A percentile compares a stretch with the other conserved stretches of the same genome.
Evolutionary conservation across 2,113 vertebrate species (phyloP).

Genomic region (Dipodomys stephensi): DNA sequence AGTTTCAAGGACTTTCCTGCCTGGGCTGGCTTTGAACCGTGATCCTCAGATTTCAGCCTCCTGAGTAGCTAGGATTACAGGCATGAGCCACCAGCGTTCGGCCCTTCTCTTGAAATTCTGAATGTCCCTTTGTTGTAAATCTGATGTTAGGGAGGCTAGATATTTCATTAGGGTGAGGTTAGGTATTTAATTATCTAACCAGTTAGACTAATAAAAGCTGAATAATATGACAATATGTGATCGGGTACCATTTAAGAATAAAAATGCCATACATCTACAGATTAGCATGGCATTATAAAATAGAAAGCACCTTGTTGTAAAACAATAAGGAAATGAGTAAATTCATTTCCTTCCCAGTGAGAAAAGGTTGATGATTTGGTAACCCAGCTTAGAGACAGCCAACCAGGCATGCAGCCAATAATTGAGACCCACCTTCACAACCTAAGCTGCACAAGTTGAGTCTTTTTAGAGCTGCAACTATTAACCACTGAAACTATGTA

Average conservation of each 20-base stretch:
- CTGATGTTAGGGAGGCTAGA: too few relatives aligned
- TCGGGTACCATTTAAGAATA: not conserved
- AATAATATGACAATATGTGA: not conserved
- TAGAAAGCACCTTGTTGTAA: not conserved
- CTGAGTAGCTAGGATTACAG: too few relatives aligned
- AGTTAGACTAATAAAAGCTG: not conserved
- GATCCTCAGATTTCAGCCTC: too few relatives aligned
- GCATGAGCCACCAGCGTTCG: too few relatives aligned
- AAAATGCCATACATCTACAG: not conserved
- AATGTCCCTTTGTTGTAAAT: too few relatives aligned
- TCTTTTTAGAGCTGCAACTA: not conserved
- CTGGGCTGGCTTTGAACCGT: too few relatives aligned
- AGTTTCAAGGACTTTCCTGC: too few relatives aligned
- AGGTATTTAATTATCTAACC: too few relatives aligned
- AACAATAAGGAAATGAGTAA: slow-evolving; percentile 3
- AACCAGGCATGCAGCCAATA: not conserved
- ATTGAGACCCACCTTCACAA: not conserved
- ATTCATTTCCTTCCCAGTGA: not conserved
- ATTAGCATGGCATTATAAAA: not conserved
- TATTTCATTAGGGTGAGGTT: too few relatives aligned
- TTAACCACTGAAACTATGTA: not conserved
- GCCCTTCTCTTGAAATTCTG: too few relatives aligned
- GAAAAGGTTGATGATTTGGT: slow-evolving; percentile 5
- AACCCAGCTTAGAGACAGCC: not conserved
- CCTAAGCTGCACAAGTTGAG: not conserved